Conservation (phyloP, 2,113 vertebrate genomes). For the Eidolon helvum region DNA sequence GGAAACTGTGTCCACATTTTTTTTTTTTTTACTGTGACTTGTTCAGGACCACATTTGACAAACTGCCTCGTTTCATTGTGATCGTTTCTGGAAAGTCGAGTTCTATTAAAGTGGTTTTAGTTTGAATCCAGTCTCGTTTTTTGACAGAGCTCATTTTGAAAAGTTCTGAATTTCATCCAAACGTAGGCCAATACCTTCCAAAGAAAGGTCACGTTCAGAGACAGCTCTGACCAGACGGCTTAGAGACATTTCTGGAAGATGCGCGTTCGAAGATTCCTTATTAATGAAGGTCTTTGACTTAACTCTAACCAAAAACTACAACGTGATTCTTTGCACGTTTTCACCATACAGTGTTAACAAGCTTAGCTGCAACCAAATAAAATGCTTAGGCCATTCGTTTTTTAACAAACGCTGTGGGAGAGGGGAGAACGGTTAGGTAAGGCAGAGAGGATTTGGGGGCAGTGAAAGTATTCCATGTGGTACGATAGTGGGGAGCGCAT, state of each 20-base stretch:
- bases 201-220: constrained; percentile 71
- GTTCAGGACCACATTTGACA: constrained; percentile 74
- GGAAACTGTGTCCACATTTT: constrained; percentile 61
- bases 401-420: too few relatives aligned
- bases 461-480: neutral
- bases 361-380: constrained; percentile 79
- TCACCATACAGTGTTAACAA: constrained; percentile 80
- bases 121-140: constrained; percentile 71
- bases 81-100: constrained; percentile 73
- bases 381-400: constrained; percentile 79
- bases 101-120: constrained; percentile 72
- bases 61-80: constrained; percentile 73
- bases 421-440: neutral
- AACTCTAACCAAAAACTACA: constrained; percentile 78
- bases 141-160: constrained; percentile 72
- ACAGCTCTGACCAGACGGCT: constrained; percentile 63
- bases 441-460: neutral
- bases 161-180: constrained; percentile 68
- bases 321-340: constrained; percentile 79
- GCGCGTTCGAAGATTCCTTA: constrained; percentile 73
- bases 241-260: constrained; percentile 73
- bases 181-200: constrained; percentile 68
- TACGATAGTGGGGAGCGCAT: neutral
- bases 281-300: constrained; percentile 78
- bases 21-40: constrained; percentile 78